Evolutionary conservation across 2,113 vertebrate species (phyloP).

Genomic region (Oryzias melastigma): DNA sequence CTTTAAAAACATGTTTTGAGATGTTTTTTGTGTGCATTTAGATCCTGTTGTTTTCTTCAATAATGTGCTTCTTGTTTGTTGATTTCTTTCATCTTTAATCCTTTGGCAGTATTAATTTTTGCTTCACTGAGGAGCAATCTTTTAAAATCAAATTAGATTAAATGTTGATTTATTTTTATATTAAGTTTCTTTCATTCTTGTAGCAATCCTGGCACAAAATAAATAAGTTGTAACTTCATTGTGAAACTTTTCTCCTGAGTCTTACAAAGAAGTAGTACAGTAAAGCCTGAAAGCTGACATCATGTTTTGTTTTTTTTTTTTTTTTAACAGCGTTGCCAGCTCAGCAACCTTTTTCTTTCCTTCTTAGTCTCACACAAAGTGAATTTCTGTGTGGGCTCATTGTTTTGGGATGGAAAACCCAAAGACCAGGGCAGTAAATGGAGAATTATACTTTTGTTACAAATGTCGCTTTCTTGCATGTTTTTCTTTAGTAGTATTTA

Average conservation of each 20-base stretch:
- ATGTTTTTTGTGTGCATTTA: no score
- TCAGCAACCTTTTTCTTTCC: conserved; percentile 51
- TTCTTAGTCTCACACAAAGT: conserved; percentile 43
- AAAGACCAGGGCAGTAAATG: conserved; percentile 46
- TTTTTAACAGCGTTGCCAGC: conserved; percentile 41
- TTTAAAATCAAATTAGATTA: no score
- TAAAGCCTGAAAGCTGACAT: conserved; percentile 56
- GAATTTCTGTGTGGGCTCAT: conserved; percentile 69
- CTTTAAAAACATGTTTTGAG: no score
- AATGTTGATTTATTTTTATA: no score
- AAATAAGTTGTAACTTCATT: conserved; percentile 25
- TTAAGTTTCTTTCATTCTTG: conserved; percentile 17
- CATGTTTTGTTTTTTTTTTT: conserved; percentile 26
- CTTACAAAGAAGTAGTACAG: conserved; percentile 38
- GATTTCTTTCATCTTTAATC: no score
- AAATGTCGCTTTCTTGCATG: no score
- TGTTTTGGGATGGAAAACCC: conserved; percentile 74
- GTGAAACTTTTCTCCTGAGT: conserved; percentile 35
- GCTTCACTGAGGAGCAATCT: no score
- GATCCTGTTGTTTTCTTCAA: no score
- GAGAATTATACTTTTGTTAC: no score
- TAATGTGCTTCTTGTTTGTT: no score
- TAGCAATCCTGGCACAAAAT: conserved; percentile 11
- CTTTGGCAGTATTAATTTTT: no score
- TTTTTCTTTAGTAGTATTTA: no score